Base-by-base conservation (phyloP, 2,888 invertebrate genomes). In the Dioctria linearis region DNA sequence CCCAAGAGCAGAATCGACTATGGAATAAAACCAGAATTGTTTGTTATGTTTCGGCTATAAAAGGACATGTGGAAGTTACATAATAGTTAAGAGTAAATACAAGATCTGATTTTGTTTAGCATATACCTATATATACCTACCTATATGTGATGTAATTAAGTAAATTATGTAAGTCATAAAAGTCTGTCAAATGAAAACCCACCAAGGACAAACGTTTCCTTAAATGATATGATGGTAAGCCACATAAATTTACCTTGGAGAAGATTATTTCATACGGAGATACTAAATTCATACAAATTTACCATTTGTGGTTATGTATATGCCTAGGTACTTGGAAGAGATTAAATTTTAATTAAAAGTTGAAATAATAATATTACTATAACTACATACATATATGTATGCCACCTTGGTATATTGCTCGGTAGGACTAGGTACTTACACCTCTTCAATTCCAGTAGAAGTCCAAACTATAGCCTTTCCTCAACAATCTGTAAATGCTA, bases 331-430 rank as follows among this genome's bases (percentile, higher is more conserved):
- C 8, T 6, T 13, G 5, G 57, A 57, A 51, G 25, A 4, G 25
- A 51, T 49, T 37, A 11, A 39, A 71, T 51, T 71, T 71, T 71
- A 71, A 71, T 71, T 71, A 71, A 71, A 71, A 71, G 39, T 71
- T 25, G 25, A 25, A 25, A 25, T 25, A 25, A 25, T 25, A 25
- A 25, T 25, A 13, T 51, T 49, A 5, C 13, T 46, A 25, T 46
- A 8, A 46, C 46, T 46, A 8, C 46, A 25, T 25, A 25, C 2
- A 25, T 25, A 25, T 25, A 25, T 25, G 25, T 25, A 25, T 25
- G 25, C 25, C n/a, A n/a, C n/a, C 25, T 25, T 25, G 25, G 25
- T 25, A 0, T 25, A 25, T 25, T 25, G 25, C 25, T 25, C 25
- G 25, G 25, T 25, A 25, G 25, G 25, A 25, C 25, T 25, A 25